These are phyloP conservation scores for Heliconius congener DNA, from an alignment of 1,140 invertebrate species.

Conservation along the genomic window DNA sequence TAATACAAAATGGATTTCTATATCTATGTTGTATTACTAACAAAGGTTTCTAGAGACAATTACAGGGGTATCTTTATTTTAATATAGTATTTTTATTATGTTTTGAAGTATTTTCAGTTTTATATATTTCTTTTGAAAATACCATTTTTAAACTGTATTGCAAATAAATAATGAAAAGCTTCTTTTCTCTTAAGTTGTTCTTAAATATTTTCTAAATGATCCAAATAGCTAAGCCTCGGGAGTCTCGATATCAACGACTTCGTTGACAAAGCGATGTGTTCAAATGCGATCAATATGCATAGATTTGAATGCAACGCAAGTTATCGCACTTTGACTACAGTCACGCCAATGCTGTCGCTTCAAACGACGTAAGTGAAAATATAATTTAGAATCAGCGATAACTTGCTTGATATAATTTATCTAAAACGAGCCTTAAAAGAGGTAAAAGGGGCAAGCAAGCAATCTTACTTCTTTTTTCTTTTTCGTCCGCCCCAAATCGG, in stretches of 20 bases:
- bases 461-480: slow-evolving; percentile 97
- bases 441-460: slow-evolving; percentile 80
- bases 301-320: slow-evolving; percentile 73
- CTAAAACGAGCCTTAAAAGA: slow-evolving; percentile 78
- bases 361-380: slow-evolving; percentile 46
- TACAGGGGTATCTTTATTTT: slow-evolving; percentile 4
- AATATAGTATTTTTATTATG: background rate
- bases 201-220: slow-evolving; percentile 41
- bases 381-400: slow-evolving; percentile 74
- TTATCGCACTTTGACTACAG: slow-evolving; percentile 64
- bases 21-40: slow-evolving; percentile 30
- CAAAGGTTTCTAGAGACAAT: background rate
- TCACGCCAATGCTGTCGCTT: slow-evolving; percentile 59
- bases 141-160: slow-evolving; percentile 42
- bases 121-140: slow-evolving; percentile 16
- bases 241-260: slow-evolving; percentile 58
- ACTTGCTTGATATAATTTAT: slow-evolving; percentile 66
- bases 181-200: slow-evolving; percentile 59
- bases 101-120: slow-evolving; percentile 9
- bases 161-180: slow-evolving; percentile 74
- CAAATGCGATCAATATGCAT: slow-evolving; percentile 72
- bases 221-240: slow-evolving; percentile 67
- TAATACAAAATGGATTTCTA: slow-evolving; percentile 25
- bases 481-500: slow-evolving; percentile 95
- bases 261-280: slow-evolving; percentile 78